phyloP scores from a whole-genome alignment of 2,797 vertebrate genomes.

The Danio choprae region DNA sequence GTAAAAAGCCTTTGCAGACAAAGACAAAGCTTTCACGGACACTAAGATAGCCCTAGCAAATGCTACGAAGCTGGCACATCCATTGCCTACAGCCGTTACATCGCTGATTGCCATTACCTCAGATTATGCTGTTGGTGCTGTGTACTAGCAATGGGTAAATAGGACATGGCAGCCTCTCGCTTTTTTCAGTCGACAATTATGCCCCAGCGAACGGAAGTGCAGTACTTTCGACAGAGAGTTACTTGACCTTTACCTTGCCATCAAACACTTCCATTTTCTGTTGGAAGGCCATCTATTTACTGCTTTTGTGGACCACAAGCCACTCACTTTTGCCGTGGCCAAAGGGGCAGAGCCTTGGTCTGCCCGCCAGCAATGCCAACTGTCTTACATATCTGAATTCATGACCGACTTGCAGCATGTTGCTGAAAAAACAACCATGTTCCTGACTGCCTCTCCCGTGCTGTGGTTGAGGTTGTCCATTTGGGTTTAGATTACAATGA shows the following conservation, averaged over 20 bases:
- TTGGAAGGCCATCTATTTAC: not conserved
- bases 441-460: slow-evolving; percentile 26
- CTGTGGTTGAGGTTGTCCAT: slow-evolving; percentile 15
- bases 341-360: slow-evolving; percentile 5
- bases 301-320: slow-evolving; percentile 14
- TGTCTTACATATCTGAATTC: not conserved
- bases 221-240: not conserved
- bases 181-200: not conserved
- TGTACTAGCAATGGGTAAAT: too few relatives aligned
- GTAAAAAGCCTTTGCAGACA: not conserved
- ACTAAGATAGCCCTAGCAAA: not conserved
- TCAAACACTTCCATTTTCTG: not conserved
- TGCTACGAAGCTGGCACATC: not conserved
- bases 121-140: not conserved
- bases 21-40: not conserved
- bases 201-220: not conserved
- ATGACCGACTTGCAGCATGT: not conserved
- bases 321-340: not conserved
- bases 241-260: not conserved
- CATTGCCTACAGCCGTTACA: not conserved
- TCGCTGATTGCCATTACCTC: not conserved
- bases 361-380: not conserved
- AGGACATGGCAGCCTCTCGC: too few relatives aligned
- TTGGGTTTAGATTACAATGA: slow-evolving; percentile 14
- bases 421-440: not conserved